phyloP scores from a whole-genome alignment of 2,888 invertebrate genomes.

The Spodoptera exigua region DNA sequence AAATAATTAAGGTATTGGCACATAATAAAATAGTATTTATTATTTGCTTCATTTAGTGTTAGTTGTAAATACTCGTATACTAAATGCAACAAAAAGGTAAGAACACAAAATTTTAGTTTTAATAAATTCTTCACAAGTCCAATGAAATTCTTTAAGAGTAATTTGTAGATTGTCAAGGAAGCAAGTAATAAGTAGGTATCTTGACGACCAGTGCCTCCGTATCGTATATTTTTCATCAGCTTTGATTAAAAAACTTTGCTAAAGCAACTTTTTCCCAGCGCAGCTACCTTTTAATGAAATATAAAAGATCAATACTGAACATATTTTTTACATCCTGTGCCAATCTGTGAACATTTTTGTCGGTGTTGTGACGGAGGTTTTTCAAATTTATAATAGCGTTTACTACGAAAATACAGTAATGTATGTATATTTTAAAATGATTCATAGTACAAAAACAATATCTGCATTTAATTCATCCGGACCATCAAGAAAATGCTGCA shows the following conservation, averaged over 20 bases:
- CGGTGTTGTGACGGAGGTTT: conserved; percentile 14
- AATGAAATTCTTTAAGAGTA: conserved; percentile 31
- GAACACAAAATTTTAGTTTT: conserved; percentile 14
- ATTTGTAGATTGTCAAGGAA: conserved; percentile 47
- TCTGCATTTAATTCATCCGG: no score
- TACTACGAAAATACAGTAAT: no score
- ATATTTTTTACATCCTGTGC: conserved; percentile 49
- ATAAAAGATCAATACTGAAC: conserved; percentile 62
- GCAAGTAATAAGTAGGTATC: conserved; percentile 48
- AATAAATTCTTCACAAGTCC: conserved; percentile 20
- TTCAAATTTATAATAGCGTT: no score
- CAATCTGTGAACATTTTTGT: conserved; percentile 39
- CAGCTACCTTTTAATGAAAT: conserved; percentile 65
- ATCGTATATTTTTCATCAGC: conserved; percentile 73
- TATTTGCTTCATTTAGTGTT: no score
- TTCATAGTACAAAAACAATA: no score
- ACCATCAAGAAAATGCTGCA: no score
- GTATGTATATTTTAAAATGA: no score
- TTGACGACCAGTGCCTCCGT: conserved; percentile 49
- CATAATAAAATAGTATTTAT: no score
- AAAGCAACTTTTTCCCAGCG: conserved; percentile 62
- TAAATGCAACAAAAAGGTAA: not conserved
- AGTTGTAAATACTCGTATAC: no score
- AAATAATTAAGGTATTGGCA: no score
- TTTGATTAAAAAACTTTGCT: conserved; percentile 78